Base-by-base conservation (phyloP, 2,113 vertebrate genomes). In the Scolopax mira region DNA sequence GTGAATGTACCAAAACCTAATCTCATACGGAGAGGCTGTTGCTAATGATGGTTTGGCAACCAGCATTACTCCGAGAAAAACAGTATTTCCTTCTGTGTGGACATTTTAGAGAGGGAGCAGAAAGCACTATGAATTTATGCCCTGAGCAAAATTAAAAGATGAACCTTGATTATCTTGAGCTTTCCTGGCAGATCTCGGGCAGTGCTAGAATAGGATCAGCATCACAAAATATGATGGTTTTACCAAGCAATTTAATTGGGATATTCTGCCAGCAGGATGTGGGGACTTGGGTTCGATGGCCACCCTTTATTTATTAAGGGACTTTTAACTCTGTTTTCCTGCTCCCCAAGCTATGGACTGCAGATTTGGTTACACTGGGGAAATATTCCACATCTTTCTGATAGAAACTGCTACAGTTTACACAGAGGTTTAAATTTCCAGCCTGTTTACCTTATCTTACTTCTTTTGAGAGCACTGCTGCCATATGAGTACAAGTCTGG, bases 71-170 rank as follows among this genome's bases (percentile, higher is more conserved):
- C 60, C 46, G 18, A 85, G 77, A 85, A 75, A 91, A 92, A 72
- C 57, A 46, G 16, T 7, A 7, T 58, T 62, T 49, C 37, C 27
- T 82, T 70, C 61, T 48, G 1, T 42, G 46, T 58, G 81, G 49
- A 46, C 14, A 13, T 64, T 89, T 77, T 46, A 64, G 39, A 94
- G 60, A 35, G 19, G 70, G 84, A 64, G 27, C 27, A 91, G 54
- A 70, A 39, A 88, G 39, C 62, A 52, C 19, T 51, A 79, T 9
- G 74, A 78, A 89, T 89, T 77, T 82, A 44, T 75, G 72, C 89
- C 85, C 64, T 62, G 27, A 92, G 88, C 86, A 79, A 93, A 96
- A 91, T 89, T 94, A 93, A 64, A 87, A 89, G n/a, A 75, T 95
- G 88, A 81, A 85, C 74, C 62, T 95, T 94, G 66, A 39, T 89